Evolutionary conservation across 1,140 invertebrate species (phyloP).

Genomic region (Trachymyrmex septentrionalis): DNA sequence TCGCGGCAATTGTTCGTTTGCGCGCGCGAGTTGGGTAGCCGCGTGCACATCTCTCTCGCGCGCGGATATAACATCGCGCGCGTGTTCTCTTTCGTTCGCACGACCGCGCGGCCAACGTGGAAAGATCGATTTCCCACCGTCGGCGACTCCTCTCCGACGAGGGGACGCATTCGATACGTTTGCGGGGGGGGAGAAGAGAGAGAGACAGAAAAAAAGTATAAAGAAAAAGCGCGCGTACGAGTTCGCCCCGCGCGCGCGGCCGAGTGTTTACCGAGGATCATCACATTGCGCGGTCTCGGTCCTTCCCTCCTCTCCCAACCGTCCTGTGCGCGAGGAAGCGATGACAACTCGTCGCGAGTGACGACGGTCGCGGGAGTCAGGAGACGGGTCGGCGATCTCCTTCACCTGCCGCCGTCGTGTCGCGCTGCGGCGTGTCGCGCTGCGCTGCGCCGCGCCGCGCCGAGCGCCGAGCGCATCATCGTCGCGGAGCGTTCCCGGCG

Average conservation of each 20-base stretch:
- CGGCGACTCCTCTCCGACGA: background rate
- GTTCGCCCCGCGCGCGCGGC: background rate
- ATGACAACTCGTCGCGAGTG: slow-evolving; percentile 28
- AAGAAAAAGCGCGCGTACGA: background rate
- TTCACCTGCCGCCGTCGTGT: slow-evolving; percentile 1
- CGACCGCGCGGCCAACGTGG: background rate
- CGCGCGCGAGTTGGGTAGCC: slow-evolving; percentile 32
- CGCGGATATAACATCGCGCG: slow-evolving; percentile 8
- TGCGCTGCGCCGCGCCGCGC: background rate
- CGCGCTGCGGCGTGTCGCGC: background rate
- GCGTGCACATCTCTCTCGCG: slow-evolving; percentile 24
- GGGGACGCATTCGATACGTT: background rate
- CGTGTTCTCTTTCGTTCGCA: slow-evolving; percentile 18
- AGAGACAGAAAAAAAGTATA: background rate
- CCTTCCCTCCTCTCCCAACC: background rate
- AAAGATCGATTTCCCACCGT: slow-evolving; percentile 45
- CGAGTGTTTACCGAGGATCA: slow-evolving; percentile 47
- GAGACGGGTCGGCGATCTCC: slow-evolving; percentile 59
- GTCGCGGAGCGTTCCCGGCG: slow-evolving; percentile 36
- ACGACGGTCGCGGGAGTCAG: slow-evolving; percentile 11
- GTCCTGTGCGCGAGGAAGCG: background rate
- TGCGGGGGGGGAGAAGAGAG: no score
- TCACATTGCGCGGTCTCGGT: slow-evolving; percentile 39
- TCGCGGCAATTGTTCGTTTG: background rate
- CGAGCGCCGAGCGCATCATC: slow-evolving; percentile 45